phyloP scores from a whole-genome alignment of 2,888 invertebrate genomes.

The Patella caerulea region DNA sequence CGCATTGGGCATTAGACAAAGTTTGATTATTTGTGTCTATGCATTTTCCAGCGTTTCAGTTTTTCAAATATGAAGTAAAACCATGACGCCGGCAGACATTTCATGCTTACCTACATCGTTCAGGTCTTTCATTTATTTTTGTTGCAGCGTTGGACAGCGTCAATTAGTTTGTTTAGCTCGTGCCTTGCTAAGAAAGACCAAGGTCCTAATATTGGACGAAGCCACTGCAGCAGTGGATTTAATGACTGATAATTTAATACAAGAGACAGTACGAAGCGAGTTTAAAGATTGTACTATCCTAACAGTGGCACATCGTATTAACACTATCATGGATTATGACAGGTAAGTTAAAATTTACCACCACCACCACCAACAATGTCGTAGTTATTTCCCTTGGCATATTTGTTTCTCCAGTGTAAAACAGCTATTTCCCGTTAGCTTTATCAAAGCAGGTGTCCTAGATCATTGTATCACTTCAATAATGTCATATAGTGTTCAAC shows the following conservation, averaged over 20 bases:
- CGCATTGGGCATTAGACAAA: too few species aligned
- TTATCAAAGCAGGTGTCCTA: too few species aligned
- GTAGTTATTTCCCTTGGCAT: not conserved
- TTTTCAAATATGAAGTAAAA: too few species aligned
- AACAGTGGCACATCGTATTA: slow-evolving; percentile 26
- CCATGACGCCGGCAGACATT: too few species aligned
- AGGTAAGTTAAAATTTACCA: slow-evolving; percentile 2
- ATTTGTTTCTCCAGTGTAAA: not conserved
- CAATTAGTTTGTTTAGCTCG: slow-evolving; percentile 34
- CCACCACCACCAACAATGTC: not conserved
- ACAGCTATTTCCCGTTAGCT: not conserved
- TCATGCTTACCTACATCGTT: too few species aligned
- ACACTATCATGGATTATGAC: slow-evolving; percentile 28
- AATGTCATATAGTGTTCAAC: not conserved
- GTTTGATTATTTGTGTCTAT: too few species aligned
- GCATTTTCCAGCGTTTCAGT: too few species aligned
- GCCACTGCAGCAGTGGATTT: slow-evolving; percentile 39
- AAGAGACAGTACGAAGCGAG: slow-evolving; percentile 23
- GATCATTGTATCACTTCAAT: too few species aligned
- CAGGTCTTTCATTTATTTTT: not conserved
- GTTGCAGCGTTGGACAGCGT: slow-evolving; percentile 30
- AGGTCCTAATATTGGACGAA: slow-evolving; percentile 33
- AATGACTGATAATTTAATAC: slow-evolving; percentile 25
- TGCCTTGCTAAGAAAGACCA: slow-evolving; percentile 27
- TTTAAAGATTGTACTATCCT: slow-evolving; percentile 26